phyloP scores from a whole-genome alignment of 2,888 invertebrate species.

The Pyrocoelia pectoralis region DNA sequence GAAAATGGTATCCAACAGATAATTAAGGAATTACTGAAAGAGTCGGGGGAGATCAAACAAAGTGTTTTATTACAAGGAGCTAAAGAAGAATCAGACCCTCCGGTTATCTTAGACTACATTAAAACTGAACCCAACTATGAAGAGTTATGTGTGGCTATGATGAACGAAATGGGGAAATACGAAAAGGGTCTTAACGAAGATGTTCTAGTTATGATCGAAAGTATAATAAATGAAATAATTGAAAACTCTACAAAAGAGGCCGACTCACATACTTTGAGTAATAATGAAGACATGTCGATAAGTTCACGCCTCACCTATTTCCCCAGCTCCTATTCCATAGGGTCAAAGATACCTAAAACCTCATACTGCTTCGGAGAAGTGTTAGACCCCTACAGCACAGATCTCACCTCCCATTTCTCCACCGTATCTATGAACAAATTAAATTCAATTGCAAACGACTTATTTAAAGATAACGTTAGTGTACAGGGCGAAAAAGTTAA shows the following conservation, averaged over 20 bases:
- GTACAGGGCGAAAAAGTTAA: neutral
- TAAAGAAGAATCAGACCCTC: slow-evolving; percentile 23
- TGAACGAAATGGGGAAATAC: neutral
- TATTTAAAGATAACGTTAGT: neutral
- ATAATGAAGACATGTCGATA: neutral
- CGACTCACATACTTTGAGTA: too few species aligned
- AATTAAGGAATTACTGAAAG: slow-evolving; percentile 21
- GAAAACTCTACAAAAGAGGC: neutral
- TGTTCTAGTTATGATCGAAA: neutral
- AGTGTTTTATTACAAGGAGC: slow-evolving; percentile 17
- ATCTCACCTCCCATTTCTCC: too few species aligned
- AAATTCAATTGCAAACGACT: neutral
- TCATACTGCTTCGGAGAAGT: slow-evolving; percentile 17
- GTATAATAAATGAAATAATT: neutral
- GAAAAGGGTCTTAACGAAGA: neutral
- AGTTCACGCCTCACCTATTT: neutral
- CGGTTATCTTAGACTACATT: slow-evolving; percentile 16
- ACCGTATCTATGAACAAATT: too few species aligned
- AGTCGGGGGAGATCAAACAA: slow-evolving; percentile 27
- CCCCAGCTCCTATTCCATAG: neutral
- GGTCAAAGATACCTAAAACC: slow-evolving; percentile 18
- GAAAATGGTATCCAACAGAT: slow-evolving; percentile 25
- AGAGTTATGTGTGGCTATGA: neutral
- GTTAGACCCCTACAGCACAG: neutral
- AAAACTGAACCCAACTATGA: neutral